phyloP scores from a whole-genome alignment of 2,888 invertebrate genomes.

The Kuschelorhynchus macadamiae region DNA sequence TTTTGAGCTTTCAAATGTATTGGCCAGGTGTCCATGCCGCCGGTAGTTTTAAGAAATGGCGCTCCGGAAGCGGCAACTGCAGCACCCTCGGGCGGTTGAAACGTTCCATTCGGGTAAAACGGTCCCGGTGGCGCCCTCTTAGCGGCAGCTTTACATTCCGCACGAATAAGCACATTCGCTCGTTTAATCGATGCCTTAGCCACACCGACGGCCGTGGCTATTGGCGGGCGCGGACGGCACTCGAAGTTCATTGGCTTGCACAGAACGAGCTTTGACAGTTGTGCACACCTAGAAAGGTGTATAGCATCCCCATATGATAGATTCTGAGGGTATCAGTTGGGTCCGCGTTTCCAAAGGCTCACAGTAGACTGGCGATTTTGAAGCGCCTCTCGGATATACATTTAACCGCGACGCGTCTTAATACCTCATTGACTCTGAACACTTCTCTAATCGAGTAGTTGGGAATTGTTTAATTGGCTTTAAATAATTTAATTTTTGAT shows the following conservation, averaged over 20 bases:
- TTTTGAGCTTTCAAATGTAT: not conserved
- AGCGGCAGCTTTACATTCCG: constrained; percentile 65
- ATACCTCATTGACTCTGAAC: constrained; percentile 59
- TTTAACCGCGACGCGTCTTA: constrained; percentile 45
- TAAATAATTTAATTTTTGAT: constrained; percentile 57
- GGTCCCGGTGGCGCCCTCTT: constrained; percentile 66
- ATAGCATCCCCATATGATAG: constrained; percentile 52
- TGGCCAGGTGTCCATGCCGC: constrained; percentile 2
- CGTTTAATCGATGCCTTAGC: constrained; percentile 59
- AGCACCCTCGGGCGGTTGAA: constrained; percentile 57
- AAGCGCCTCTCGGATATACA: constrained; percentile 42
- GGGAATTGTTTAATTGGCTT: constrained; percentile 63
- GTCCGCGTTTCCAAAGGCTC: constrained; percentile 55
- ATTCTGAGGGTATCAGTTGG: constrained; percentile 50
- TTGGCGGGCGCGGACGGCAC: constrained; percentile 52
- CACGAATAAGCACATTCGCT: constrained; percentile 66
- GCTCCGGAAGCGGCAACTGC: constrained; percentile 43
- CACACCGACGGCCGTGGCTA: constrained; percentile 52
- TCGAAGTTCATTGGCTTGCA: constrained; percentile 51
- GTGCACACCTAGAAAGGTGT: constrained; percentile 67
- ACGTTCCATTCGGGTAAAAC: constrained; percentile 54
- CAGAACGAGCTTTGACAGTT: constrained; percentile 59
- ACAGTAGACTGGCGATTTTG: constrained; percentile 54
- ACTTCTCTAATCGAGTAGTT: constrained; percentile 60
- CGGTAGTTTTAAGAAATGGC: constrained; percentile 49